Evolutionary conservation across 2,888 invertebrate genomes (phyloP), one percentile per base, ranked within the genome.

Genomic region (Coenonympha arcania): DNA sequence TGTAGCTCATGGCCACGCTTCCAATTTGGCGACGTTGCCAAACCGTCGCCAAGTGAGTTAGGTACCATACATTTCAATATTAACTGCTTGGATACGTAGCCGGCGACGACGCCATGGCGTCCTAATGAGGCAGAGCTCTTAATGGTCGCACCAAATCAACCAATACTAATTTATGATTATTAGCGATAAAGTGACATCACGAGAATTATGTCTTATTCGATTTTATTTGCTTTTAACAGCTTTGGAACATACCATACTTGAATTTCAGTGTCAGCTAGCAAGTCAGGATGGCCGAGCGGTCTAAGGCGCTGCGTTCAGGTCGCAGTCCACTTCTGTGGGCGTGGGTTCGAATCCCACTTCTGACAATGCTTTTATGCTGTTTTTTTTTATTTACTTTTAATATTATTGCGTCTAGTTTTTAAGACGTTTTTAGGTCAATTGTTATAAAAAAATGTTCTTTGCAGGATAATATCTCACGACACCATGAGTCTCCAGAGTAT

Each of bases 401-500:
- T 13, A 11, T 31, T 15, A 6, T 6, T 6, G 15, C 6, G 8
- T 6, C 6, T n/a, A n/a, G 1, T 2, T 30, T 30, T 3, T 6
- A 3, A 13, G 15, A 30, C 2, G 8, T 15, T 3, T 6, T 31
- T n/a, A n/a, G n/a, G n/a, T n/a, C n/a, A n/a, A 19, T 19, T 19
- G 4, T 19, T 19, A 11, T 6, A 9, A 34, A 2, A 34, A 18
- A 19, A n/a, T 8, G 28, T 31, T 31, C 13, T 53, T 73, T 75
- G 8, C 71, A 89, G 92, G 71, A 93, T 95, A 57, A 94, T 95
- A 65, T 94, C 96, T 62, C 94, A 94, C 66, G 95, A 95, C 76
- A 91, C 95, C 11, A 89, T 94, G 75, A 95, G 95, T 71, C 83
- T 95, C 63, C 95, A 95, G 75, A 95, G 95, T 70, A 92, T 95